Evolutionary conservation across 2,888 invertebrate species (phyloP), one percentile per base, ranked within the genome.

Genomic region (Lochmaea crataegi): DNA sequence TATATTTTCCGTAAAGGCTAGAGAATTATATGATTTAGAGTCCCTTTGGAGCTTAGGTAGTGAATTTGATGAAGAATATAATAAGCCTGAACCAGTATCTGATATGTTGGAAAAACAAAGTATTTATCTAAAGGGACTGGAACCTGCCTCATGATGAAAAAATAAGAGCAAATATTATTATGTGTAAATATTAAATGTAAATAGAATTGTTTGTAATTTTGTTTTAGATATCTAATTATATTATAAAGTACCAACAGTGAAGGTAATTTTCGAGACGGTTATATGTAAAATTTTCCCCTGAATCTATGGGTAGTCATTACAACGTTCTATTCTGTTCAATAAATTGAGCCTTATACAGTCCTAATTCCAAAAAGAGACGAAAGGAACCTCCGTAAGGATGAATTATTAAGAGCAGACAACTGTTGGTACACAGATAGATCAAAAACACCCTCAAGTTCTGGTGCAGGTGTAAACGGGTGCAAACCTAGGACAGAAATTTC

Each of bases 31-130:
- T 85, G 97, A 98, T 86, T 88, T 98, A 77, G 98, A 98, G 86
- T 93, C 94, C 0, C 87, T 98, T 48, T 98, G 98, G 98, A 90
- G 94, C 53, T 91, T 97, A 18, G 98, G 98, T 2, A 87, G 92
- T 0, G 90, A 94, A 82, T 95, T 90, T 88, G 97, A 97, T 86
- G 90, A 90, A 58, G 89, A 92, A 83, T 89, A 86, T 41, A 91
- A 91, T 79, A 90, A 90, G 82, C 83, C 87, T 61, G 91, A 91
- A 87, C 89, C 91, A 65, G 86, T 92, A 38, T 86, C 89, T 2
- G 90, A 92, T 78, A 89, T 94, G 75, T 89, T 93, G 81, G 90
- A 92, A 80, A 90, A 90, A 82, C 93, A 94, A 84, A 91, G 92
- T 75, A 85, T 89, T 61, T 91, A 91, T 80, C 87, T 94, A 64